Conservation (phyloP, 2,113 vertebrate genomes). For the Lontra canadensis region DNA sequence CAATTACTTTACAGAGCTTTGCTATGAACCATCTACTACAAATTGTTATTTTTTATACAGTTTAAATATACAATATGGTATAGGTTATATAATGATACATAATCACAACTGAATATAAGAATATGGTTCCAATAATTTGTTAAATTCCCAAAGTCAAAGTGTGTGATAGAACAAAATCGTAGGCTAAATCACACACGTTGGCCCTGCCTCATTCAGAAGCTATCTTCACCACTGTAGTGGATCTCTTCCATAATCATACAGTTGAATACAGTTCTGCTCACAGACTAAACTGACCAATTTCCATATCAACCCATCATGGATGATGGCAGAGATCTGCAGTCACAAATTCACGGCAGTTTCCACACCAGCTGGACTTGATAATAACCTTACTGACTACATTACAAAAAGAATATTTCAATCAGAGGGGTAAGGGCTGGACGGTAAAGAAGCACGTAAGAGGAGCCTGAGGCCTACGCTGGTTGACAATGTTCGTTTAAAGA, state of each 20-base stretch:
- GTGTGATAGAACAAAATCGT: slow-evolving; percentile 12
- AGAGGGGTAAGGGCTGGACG: background rate
- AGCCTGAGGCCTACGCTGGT: background rate
- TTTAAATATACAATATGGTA: slow-evolving; percentile 10
- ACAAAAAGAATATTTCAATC: background rate
- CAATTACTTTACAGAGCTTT: slow-evolving; percentile 34
- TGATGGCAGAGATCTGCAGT: background rate
- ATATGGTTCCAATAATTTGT: background rate
- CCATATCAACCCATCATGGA: background rate
- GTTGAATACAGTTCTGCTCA: slow-evolving; percentile 1
- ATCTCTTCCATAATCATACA: background rate
- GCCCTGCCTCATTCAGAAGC: background rate
- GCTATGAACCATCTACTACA: background rate
- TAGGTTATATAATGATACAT: background rate
- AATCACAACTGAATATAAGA: slow-evolving; percentile 28
- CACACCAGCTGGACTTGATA: background rate
- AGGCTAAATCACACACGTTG: background rate
- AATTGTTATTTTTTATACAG: slow-evolving; percentile 12
- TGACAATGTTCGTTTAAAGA: background rate
- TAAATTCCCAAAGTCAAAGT: background rate
- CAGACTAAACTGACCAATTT: slow-evolving; percentile 20
- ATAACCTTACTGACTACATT: background rate
- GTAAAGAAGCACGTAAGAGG: background rate
- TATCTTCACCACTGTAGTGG: background rate
- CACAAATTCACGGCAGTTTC: background rate